Conservation (phyloP, 2,113 vertebrate genomes). For the Megaptera novaeangliae region DNA sequence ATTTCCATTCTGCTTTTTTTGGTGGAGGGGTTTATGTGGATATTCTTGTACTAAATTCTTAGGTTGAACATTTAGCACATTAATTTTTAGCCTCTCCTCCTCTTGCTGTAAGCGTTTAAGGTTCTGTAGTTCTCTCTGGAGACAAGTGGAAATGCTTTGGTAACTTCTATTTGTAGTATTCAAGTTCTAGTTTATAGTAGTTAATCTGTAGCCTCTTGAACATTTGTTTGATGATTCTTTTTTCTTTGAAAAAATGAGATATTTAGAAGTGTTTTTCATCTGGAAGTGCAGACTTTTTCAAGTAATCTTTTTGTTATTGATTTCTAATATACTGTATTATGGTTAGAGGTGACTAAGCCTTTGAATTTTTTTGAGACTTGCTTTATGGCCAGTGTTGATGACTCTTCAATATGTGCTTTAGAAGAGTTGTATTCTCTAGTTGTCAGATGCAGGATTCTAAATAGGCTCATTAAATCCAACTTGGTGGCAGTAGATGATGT, state of each 20-base stretch:
- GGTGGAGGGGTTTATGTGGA: no score
- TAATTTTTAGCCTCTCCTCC: not conserved
- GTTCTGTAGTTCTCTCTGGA: not conserved
- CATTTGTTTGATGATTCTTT: not conserved
- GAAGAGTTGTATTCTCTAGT: not conserved
- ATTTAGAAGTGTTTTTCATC: not conserved
- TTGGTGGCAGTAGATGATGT: fast-evolving
- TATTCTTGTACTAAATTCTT: not conserved
- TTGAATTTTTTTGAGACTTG: not conserved
- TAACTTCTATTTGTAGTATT: not conserved
- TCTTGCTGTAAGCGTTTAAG: no score
- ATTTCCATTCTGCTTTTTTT: not conserved
- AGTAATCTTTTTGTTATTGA: not conserved
- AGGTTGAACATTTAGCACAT: not conserved
- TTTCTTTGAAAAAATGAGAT: not conserved
- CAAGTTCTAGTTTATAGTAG: not conserved
- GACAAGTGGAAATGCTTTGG: no score
- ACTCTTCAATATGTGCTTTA: fast-evolving
- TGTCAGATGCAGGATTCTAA: fast-evolving
- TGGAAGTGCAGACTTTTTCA: not conserved
- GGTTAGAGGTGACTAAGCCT: not conserved
- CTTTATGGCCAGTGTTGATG: not conserved
- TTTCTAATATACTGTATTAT: fast-evolving
- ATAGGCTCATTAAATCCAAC: fast-evolving
- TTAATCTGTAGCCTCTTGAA: not conserved